Evolutionary conservation across 2,113 vertebrate genomes (phyloP), one percentile per base, ranked within the genome.

Genomic region (Marmota flaviventris): DNA sequence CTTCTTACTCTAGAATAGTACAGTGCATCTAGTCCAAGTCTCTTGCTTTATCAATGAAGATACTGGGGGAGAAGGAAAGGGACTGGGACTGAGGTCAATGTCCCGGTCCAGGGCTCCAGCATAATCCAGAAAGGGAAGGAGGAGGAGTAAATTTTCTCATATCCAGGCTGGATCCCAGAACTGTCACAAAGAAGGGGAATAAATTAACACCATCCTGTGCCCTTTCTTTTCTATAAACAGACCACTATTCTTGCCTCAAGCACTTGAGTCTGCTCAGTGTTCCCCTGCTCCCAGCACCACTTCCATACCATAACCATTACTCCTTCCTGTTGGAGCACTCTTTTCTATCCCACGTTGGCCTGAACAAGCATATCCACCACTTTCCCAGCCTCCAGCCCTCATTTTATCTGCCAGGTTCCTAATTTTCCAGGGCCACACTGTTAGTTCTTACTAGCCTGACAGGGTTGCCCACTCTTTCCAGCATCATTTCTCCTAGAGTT

Each of bases 141-240:
- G 29, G 51, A 75, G 61, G 24, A 78, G 18, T 67, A 75, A 37
- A 17, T 53, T 58, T 92, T 92, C 91, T 79, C n/a, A 32, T 27
- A 76, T 65, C 34, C 65, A 73, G 29, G 22, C 24, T 83, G 58
- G 81, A 79, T 29, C 76, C 89, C 79, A 90, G 78, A 53, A 13
- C 51, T 37, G 11, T 65, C 51, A 45, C n/a, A 39, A 69, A 67
- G n/a, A 85, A 51, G 70, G 27, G 75, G 42, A 73, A 48, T 93
- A 61, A 81, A 51, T 58, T 37, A 45, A 32, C 77, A n/a, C 32
- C 27, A 20, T 76, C n/a, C 17, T 53, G 4, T 81, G 27, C 75
- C 94, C 48, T 73, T 70, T 45, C 67, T 90, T 42, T 72, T 73
- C 37, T 92, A 53, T 84, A 95, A 94, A 90, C 16, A 95, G 93